Percentiles rank a stretch among this genome's conserved stretches.
phyloP scores from a whole-genome alignment of 1,140 invertebrate species.

The Panagrolaimus sp. region DNA sequence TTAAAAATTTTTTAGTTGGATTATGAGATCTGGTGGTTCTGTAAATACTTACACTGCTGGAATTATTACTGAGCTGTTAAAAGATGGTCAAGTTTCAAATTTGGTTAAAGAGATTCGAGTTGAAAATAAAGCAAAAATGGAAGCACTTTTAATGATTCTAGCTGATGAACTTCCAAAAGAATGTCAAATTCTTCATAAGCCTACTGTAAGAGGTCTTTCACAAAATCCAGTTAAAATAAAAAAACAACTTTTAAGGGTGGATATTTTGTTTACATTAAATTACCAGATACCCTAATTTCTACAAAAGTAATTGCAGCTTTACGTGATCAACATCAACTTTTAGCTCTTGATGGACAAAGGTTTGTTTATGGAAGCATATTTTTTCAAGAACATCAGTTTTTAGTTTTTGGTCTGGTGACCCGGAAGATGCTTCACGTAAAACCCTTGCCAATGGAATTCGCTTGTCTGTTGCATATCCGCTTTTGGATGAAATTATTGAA shows the following conservation, averaged over 20 bases:
- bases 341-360: conserved; percentile 18
- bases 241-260: conserved; percentile 15
- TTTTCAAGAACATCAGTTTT: not conserved
- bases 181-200: conserved; percentile 11
- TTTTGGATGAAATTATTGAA: conserved; percentile 22
- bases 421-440: not conserved
- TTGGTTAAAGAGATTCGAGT: conserved; percentile 21
- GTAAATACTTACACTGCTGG: conserved; percentile 30
- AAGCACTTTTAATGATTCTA: conserved; percentile 5
- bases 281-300: conserved; percentile 21
- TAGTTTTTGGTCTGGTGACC: conserved; percentile 20
- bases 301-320: conserved; percentile 15
- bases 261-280: conserved; percentile 25
- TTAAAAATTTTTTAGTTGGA: conserved; percentile 18
- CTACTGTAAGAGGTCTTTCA: conserved; percentile 9
- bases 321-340: conserved; percentile 16
- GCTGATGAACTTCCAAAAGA: conserved; percentile 1
- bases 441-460: conserved; percentile 26
- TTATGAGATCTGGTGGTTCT: conserved; percentile 22
- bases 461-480: conserved; percentile 28
- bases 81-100: conserved; percentile 14
- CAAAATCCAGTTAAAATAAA: not conserved
- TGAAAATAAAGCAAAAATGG: conserved; percentile 28
- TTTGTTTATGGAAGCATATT: conserved; percentile 2
- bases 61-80: conserved; percentile 24